Conservation (phyloP, 2,888 invertebrate species). For the Phania funesta region DNA sequence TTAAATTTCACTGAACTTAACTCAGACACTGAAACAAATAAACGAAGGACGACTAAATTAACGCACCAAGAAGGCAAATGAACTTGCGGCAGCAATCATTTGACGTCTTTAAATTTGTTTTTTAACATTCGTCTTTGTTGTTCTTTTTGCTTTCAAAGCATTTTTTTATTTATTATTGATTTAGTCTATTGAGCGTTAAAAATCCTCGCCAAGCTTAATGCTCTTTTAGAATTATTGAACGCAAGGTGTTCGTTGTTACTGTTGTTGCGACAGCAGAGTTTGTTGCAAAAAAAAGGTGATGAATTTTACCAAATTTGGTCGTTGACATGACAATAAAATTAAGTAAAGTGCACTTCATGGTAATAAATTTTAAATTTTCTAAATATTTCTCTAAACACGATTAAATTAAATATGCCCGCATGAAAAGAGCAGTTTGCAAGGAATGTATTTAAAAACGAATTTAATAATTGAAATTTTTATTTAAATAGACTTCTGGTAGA, state of each 20-base stretch:
- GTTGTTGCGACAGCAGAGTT: neutral
- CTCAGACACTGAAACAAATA: neutral
- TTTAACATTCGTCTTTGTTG: neutral
- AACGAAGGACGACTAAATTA: neutral
- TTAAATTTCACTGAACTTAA: no score
- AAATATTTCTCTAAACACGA: neutral
- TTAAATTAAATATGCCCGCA: neutral
- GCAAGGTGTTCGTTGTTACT: neutral
- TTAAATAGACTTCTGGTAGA: no score
- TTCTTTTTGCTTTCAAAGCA: neutral
- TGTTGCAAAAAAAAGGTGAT: neutral
- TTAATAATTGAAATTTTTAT: no score
- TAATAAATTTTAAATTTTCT: neutral
- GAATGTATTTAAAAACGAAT: no score
- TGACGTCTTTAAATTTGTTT: neutral
- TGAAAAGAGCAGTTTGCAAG: no score
- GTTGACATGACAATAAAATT: neutral
- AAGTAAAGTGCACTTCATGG: neutral
- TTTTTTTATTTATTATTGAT: neutral
- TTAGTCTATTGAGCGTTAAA: neutral
- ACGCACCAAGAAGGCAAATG: constrained; percentile 2
- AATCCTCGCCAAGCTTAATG: neutral
- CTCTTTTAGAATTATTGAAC: neutral
- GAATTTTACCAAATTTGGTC: neutral
- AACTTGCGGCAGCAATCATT: neutral